Base-by-base conservation (phyloP, 1,140 invertebrate species). In the Camponotus vicinus region DNA sequence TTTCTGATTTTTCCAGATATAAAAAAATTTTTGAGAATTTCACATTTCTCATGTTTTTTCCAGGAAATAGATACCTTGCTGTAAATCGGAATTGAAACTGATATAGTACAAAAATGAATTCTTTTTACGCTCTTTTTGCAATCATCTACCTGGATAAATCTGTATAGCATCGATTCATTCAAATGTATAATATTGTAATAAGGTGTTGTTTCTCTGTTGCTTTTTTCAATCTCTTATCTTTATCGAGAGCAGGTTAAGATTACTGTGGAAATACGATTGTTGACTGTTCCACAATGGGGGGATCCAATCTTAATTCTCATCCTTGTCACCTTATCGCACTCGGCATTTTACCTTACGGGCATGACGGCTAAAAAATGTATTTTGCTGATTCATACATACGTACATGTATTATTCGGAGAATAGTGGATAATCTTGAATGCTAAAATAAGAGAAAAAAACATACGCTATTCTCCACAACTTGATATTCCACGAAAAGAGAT, bases 211-310 rank as follows among this genome's bases (percentile, higher is more conserved):
- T 61, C 37, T 6, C 18, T 3, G 11, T 27, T 27, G 59, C 34
- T 49, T 88, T 49, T 88, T 78, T 88, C 86, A 83, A 86, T 85
- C 21, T 9, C 66, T 69, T 91, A 90, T 91, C 90, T 89, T 75
- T 52, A 45, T 77, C 64, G 69, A 57, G 85, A 79, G 73, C 80
- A 67, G 69, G 66, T 80, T 79, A 57, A 87, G 86, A 78, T 90
- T 70, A 55, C 32, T 42, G 45, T 34, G 83, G 70, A 89, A 75
- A 66, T 85, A 85, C 55, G 75, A 83, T 32, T 59, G 76, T n/a
- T 34, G 34, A 86, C 73, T 69, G 42, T 67, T 70, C 15, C 66
- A 57, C 66, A 59, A 15, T 40, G 49, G 37, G 3, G 15, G 3
- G 11, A 42, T 34, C 73, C 64, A 59, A 76, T 64, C 21, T 66